Evolutionary conservation across 2,113 vertebrate species (phyloP).

Genomic region (Raphicerus campestris): DNA sequence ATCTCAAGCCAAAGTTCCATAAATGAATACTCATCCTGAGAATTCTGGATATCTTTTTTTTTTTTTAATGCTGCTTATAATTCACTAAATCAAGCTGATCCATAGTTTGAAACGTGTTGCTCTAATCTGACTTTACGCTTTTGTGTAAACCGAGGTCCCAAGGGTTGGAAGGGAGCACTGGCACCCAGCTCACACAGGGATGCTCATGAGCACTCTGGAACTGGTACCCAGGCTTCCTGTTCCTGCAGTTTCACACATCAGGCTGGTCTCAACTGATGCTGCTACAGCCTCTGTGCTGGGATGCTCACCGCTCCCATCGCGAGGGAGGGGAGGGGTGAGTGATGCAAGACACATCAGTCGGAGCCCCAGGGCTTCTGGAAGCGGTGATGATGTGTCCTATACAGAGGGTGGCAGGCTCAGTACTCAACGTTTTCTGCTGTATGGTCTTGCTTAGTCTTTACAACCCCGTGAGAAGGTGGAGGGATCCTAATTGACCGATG

Average conservation of each 20-base stretch:
- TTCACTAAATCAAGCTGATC: not conserved
- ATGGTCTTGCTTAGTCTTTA: not conserved
- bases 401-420: not conserved
- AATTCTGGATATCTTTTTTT: not conserved
- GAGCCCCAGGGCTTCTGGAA: not conserved
- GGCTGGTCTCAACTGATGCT: not conserved
- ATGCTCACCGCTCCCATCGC: fast-evolving
- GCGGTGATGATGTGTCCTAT: fast-evolving
- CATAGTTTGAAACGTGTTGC: not conserved
- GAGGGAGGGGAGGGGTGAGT: not conserved
- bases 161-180: not conserved
- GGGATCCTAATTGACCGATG: not conserved
- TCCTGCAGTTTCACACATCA: not conserved
- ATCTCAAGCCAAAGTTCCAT: not conserved
- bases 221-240: not conserved
- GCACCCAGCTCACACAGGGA: not conserved
- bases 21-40: not conserved
- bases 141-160: fast-evolving
- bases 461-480: fast-evolving
- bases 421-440: fast-evolving
- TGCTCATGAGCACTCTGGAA: fast-evolving
- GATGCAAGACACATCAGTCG: not conserved
- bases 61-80: not conserved
- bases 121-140: not conserved
- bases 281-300: not conserved